Percentiles rank a stretch among this genome's conserved stretches.
These are phyloP conservation scores for Artemisiospiza belli DNA, from an alignment of 2,113 vertebrate genomes.

Conservation along the genomic window DNA sequence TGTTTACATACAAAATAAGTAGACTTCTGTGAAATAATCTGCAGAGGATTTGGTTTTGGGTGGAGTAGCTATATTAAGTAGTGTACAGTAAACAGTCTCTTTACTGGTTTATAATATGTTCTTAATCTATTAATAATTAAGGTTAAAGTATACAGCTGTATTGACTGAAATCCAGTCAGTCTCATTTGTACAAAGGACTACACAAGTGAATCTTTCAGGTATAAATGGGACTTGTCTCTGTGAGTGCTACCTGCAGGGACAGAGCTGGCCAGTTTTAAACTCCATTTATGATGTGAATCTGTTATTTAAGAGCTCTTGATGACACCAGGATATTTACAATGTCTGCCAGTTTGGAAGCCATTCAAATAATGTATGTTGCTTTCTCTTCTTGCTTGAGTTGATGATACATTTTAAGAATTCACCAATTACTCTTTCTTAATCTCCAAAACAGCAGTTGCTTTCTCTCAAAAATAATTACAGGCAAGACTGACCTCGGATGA, in stretches of 20 bases:
- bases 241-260: not conserved
- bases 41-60: not conserved
- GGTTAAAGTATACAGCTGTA: not conserved
- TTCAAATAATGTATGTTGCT: not conserved
- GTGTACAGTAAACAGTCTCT: not conserved
- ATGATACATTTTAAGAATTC: slow-evolving; percentile 14
- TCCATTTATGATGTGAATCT: not conserved
- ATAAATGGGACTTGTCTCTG: not conserved
- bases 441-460: slow-evolving; percentile 5
- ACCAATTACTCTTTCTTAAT: not conserved
- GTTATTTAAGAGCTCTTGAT: not conserved
- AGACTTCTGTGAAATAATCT: not conserved
- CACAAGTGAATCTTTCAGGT: not conserved
- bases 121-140: not conserved
- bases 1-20: not conserved
- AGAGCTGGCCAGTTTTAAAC: not conserved
- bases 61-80: not conserved
- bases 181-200: not conserved
- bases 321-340: not conserved
- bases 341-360: not conserved
- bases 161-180: not conserved
- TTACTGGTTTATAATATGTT: not conserved
- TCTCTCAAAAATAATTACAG: slow-evolving; percentile 48
- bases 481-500: slow-evolving; percentile 22
- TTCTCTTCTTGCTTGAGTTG: not conserved